A percentile compares a stretch with the other conserved stretches of the same genome.
These are phyloP conservation scores for Stichodactyla helianthus DNA, from an alignment of 64 coral and sea anemone species.

Conservation along the genomic window DNA sequence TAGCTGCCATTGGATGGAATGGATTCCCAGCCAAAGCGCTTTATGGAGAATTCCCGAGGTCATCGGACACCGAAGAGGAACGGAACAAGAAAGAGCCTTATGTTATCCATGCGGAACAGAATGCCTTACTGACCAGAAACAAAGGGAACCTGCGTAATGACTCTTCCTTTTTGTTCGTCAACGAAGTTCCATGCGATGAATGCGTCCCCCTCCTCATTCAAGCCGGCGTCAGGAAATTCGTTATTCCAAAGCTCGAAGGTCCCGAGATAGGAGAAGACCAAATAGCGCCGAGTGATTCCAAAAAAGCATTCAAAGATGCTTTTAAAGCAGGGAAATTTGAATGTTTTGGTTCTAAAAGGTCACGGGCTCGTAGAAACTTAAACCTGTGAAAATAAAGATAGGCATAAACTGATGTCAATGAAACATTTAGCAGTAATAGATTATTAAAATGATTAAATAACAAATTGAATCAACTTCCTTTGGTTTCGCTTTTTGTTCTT, in stretches of 20 bases:
- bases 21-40: constrained; percentile 35
- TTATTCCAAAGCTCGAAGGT: constrained; percentile 4
- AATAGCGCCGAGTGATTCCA: background rate
- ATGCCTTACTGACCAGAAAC: constrained; percentile 59
- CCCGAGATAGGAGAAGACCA: background rate
- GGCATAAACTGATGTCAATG: background rate
- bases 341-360: constrained; percentile 5
- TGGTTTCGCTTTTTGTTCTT: no score
- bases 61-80: constrained; percentile 8
- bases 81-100: constrained; percentile 45
- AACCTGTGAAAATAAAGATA: background rate
- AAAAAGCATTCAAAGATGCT: background rate
- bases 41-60: constrained; percentile 34
- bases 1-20: constrained; percentile 33
- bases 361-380: background rate
- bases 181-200: constrained; percentile 57
- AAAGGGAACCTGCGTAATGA: background rate
- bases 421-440: no score
- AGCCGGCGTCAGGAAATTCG: constrained; percentile 41
- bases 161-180: constrained; percentile 47
- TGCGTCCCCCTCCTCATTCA: constrained; percentile 55
- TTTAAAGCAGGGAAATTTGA: background rate
- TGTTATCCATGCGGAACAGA: constrained; percentile 71
- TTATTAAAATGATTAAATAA: no score
- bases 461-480: no score